Evolutionary conservation across 2,797 vertebrate genomes (phyloP), one percentile per base, ranked within the genome.

Genomic region (Salarias fasciatus): DNA sequence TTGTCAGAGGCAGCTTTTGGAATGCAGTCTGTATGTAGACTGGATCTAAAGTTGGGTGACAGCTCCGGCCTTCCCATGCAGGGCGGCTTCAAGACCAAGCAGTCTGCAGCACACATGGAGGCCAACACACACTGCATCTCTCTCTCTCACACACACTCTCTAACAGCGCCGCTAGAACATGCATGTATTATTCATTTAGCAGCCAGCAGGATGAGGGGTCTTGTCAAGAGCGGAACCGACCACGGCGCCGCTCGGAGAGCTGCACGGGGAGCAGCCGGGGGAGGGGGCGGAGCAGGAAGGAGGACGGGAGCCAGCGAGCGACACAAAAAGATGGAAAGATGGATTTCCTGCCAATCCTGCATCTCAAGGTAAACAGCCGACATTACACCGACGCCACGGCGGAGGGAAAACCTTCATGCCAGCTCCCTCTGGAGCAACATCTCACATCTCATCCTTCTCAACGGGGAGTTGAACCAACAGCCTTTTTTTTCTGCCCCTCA

Each of bases 171-270:
- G 67, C 66, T 48, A 70, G 75, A 84, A 81, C 82, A 80, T 81
- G 72, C 83, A 91, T 92, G 83, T 86, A 91, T 91, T 92, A 91
- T 92, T 91, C 87, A 90, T 87, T 84, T 80, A 82, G 84, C 78
- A 77, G 77, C 74, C 45, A 85, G 84, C 80, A 85, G 75, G 82
- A 87, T 89, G 86, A 86, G 86, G 82, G 84, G 86, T 84, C 85
- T 85, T 86, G 88, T 90, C 85, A 90, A 78, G 85, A 86, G 69
- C 57, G 79, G 80, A 88, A 89, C 77, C 83, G 67, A 78, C 82
- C 76, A 51, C 75, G 33, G 75, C 11, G 53, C 55, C 56, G 48
- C 65, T 69, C 42, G 42, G 61, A 78, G 57, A 38, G 43, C 53
- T 24, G 58, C 54, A 50, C n/a, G n/a, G 62, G 63, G 64, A 55